Evolutionary conservation across 2,797 vertebrate species (phyloP).

Genomic region (Enteromius unitaeniatus): DNA sequence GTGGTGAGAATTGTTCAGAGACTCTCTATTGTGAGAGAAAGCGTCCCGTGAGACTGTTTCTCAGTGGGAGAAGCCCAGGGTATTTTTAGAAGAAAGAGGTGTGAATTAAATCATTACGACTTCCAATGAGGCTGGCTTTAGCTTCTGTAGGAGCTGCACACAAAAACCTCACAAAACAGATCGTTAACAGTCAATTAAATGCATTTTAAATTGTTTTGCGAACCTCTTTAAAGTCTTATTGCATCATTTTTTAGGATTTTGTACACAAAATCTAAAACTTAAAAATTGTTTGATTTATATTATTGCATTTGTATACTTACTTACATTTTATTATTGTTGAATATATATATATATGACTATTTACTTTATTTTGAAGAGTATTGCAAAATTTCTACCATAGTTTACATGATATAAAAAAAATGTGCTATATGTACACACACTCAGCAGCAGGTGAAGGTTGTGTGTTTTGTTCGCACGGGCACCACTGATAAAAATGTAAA

Average conservation of each 20-base stretch:
- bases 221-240: neutral
- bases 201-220: neutral
- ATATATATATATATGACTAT: neutral
- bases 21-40: constrained; percentile 10
- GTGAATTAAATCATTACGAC: neutral
- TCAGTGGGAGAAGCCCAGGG: neutral
- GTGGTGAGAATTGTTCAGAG: constrained; percentile 30
- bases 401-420: no score
- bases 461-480: constrained; percentile 57
- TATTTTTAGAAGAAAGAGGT: constrained; percentile 22
- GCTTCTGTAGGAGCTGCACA: neutral
- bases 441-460: neutral
- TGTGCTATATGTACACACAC: no score
- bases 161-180: neutral
- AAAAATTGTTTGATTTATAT: no score
- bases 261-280: neutral
- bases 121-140: neutral
- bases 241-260: neutral
- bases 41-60: neutral
- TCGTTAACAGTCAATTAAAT: neutral
- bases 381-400: no score
- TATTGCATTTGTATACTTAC: no score
- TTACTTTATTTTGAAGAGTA: no score
- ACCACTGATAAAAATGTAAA: constrained; percentile 78
- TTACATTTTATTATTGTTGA: neutral